These are phyloP conservation scores for Lysandra coridon DNA, from an alignment of 2,888 invertebrate species.

Conservation along the genomic window DNA sequence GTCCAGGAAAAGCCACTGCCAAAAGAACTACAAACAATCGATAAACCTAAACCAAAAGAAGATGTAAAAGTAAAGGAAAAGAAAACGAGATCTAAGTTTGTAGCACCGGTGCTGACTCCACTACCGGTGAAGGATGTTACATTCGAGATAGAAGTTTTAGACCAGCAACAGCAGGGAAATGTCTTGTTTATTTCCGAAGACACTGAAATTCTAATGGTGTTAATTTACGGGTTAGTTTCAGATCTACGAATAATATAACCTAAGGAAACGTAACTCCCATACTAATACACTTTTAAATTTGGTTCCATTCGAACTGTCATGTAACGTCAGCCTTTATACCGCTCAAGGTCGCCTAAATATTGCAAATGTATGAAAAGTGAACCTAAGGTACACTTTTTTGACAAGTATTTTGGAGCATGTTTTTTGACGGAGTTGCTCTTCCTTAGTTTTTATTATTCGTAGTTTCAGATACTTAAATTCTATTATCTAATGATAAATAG, in stretches of 20 bases:
- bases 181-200: slow-evolving; percentile 36
- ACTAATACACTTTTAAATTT: no score
- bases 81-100: slow-evolving; percentile 55
- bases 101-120: slow-evolving; percentile 61
- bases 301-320: no score
- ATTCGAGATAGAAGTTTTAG: slow-evolving; percentile 48
- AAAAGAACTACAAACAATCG: slow-evolving; percentile 14
- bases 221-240: slow-evolving; percentile 52
- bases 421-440: no score
- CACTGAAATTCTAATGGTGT: slow-evolving; percentile 46
- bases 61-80: slow-evolving; percentile 45
- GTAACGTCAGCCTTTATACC: no score
- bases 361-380: no score
- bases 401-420: no score
- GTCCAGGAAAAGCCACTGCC: background rate
- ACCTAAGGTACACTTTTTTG: no score
- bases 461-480: no score
- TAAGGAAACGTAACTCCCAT: no score
- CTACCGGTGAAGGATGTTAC: slow-evolving; percentile 54
- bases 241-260: background rate
- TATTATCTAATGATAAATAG: no score
- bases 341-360: no score
- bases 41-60: slow-evolving; percentile 25
- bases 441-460: no score
- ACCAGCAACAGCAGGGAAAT: slow-evolving; percentile 38